Conservation (phyloP, 1,140 invertebrate species). For the Penaeus chinensis region DNA sequence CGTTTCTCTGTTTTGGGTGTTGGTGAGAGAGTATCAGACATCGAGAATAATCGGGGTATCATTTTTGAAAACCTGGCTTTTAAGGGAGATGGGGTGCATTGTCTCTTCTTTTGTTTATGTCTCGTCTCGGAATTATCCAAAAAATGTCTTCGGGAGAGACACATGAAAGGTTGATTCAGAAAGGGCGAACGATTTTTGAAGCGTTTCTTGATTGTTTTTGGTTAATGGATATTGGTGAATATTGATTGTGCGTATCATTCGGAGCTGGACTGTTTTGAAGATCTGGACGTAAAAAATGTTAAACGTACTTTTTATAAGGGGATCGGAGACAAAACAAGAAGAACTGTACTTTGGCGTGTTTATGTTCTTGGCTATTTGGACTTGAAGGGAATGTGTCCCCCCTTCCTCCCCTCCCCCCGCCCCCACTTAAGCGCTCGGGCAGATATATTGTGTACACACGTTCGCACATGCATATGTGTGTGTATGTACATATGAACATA, state of each 20-base stretch:
- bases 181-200: constrained; percentile 10
- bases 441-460: too few relatives aligned
- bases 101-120: constrained; percentile 46
- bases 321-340: too few relatives aligned
- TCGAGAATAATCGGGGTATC: constrained; percentile 49
- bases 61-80: constrained; percentile 58
- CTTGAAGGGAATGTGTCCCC: neutral
- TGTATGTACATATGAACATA: too few relatives aligned
- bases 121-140: constrained; percentile 52
- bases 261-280: too few relatives aligned
- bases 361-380: neutral
- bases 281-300: too few relatives aligned
- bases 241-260: constrained; percentile 3
- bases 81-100: constrained; percentile 54
- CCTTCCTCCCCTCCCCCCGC: too few relatives aligned
- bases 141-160: constrained; percentile 28
- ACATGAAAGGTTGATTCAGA: constrained; percentile 6
- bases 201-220: constrained; percentile 13
- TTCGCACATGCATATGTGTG: too few relatives aligned
- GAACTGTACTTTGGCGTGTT: neutral
- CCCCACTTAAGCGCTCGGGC: too few relatives aligned
- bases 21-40: constrained; percentile 48
- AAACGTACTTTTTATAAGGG: neutral
- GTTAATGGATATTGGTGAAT: constrained; percentile 10
- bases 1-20: neutral